Percentiles rank a stretch among this genome's conserved stretches.
Evolutionary conservation across 2,888 invertebrate species (phyloP).

Genomic region (Pyrrhosoma nymphula): DNA sequence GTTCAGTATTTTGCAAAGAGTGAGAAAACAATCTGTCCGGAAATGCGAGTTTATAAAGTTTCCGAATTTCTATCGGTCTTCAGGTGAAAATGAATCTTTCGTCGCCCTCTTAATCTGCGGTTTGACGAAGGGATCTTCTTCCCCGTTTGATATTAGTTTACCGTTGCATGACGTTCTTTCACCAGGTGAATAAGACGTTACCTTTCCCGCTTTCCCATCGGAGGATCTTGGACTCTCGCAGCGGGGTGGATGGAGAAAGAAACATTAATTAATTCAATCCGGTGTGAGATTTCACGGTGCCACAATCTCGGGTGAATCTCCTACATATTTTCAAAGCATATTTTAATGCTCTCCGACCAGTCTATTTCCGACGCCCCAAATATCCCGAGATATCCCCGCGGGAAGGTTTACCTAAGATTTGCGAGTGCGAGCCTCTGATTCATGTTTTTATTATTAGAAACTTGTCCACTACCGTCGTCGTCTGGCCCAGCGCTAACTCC

Average conservation of each 20-base stretch:
- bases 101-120: too few relatives aligned
- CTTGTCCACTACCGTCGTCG: slow-evolving; percentile 47
- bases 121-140: too few relatives aligned
- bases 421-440: slow-evolving; percentile 40
- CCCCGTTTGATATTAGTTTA: too few relatives aligned
- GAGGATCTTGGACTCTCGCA: too few relatives aligned
- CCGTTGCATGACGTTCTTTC: too few relatives aligned
- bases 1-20: too few relatives aligned
- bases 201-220: too few relatives aligned
- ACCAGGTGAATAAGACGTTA: too few relatives aligned
- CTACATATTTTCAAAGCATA: background rate
- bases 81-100: too few relatives aligned
- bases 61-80: too few relatives aligned
- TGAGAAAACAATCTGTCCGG: too few relatives aligned
- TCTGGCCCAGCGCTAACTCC: background rate
- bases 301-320: background rate
- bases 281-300: background rate
- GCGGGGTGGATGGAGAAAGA: background rate
- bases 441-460: slow-evolving; percentile 67
- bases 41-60: too few relatives aligned
- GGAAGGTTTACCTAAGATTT: slow-evolving; percentile 24
- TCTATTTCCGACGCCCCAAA: background rate
- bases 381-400: slow-evolving; percentile 20
- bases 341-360: background rate
- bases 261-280: background rate